phyloP scores from a whole-genome alignment of 2,797 vertebrate genomes.

The Euthynnus affinis region DNA sequence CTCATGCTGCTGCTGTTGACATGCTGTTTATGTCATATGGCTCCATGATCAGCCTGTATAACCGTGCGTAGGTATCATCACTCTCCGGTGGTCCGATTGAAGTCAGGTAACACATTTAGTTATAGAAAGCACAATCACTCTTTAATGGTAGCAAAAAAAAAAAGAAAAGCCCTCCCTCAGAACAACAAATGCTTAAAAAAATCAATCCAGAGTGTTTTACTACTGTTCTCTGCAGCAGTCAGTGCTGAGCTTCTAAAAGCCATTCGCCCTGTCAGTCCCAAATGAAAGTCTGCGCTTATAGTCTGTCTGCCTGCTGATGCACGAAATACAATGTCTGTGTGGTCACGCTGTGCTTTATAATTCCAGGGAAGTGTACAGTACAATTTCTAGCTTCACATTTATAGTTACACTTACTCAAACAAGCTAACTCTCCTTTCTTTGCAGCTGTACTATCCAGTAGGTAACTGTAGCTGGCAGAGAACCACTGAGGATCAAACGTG shows the following conservation, averaged over 20 bases:
- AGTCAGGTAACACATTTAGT: slow-evolving; percentile 39
- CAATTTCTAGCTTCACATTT: slow-evolving; percentile 30
- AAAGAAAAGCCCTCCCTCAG: not conserved
- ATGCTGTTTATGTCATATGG: slow-evolving; percentile 25
- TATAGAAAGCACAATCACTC: slow-evolving; percentile 16
- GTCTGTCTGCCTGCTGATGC: slow-evolving; percentile 57
- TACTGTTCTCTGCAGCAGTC: slow-evolving; percentile 28
- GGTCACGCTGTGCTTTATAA: slow-evolving; percentile 37
- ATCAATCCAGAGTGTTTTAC: slow-evolving; percentile 50
- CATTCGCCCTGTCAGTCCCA: slow-evolving; percentile 45
- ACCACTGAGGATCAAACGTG: too few relatives aligned
- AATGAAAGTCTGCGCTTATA: slow-evolving; percentile 29
- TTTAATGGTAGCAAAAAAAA: slow-evolving; percentile 26
- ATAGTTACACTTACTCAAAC: not conserved
- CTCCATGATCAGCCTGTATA: slow-evolving; percentile 27
- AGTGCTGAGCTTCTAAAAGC: slow-evolving; percentile 34
- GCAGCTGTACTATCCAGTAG: too few relatives aligned
- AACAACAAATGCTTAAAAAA: slow-evolving; percentile 26
- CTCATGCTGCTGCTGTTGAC: slow-evolving; percentile 31
- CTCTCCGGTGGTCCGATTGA: slow-evolving; percentile 32
- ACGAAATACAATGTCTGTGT: slow-evolving; percentile 65
- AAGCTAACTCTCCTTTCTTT: not conserved
- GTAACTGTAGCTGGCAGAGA: too few relatives aligned
- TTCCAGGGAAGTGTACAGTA: slow-evolving; percentile 19
- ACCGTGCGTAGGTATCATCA: slow-evolving; percentile 6